Evolutionary conservation across 2,797 vertebrate genomes (phyloP).

Genomic region (Sciurus carolinensis): DNA sequence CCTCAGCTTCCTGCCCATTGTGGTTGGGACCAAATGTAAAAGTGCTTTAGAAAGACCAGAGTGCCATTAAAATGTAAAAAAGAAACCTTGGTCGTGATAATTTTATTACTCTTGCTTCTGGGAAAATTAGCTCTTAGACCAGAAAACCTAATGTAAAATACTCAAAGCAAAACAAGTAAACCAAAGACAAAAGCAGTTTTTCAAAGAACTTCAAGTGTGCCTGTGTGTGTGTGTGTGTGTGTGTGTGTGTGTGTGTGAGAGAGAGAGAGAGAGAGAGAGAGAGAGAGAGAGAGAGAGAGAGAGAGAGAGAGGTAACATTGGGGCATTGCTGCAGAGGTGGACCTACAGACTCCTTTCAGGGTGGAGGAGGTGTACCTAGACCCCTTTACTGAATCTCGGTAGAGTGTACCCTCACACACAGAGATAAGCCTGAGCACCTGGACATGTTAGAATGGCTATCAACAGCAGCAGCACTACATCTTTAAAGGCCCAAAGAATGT

Average conservation of each 20-base stretch:
- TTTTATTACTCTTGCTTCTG: conserved; percentile 52
- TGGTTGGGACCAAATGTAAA: background rate
- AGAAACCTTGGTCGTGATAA: background rate
- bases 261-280: no score
- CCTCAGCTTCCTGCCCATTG: background rate
- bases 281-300: no score
- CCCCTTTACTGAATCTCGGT: background rate
- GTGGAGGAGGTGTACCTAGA: background rate
- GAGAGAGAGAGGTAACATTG: no score
- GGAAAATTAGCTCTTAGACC: conserved; percentile 65
- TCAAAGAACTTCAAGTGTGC: background rate
- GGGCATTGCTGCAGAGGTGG: no score
- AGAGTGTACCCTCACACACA: background rate
- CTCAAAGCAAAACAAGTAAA: conserved; percentile 21
- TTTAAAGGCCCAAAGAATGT: background rate
- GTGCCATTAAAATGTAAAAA: conserved; percentile 27
- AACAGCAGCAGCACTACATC: background rate
- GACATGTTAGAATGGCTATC: background rate
- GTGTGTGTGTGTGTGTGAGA: background rate
- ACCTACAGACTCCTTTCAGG: background rate
- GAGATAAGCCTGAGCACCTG: background rate
- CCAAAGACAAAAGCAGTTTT: background rate
- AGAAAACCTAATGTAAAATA: conserved; percentile 43
- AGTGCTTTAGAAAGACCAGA: conserved; percentile 28
- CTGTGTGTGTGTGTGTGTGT: background rate